Evolutionary conservation across 92 coral and sea anemone genomes (phyloP), one percentile per base, ranked within the genome.

Genomic region (Phenganax subtilis): DNA sequence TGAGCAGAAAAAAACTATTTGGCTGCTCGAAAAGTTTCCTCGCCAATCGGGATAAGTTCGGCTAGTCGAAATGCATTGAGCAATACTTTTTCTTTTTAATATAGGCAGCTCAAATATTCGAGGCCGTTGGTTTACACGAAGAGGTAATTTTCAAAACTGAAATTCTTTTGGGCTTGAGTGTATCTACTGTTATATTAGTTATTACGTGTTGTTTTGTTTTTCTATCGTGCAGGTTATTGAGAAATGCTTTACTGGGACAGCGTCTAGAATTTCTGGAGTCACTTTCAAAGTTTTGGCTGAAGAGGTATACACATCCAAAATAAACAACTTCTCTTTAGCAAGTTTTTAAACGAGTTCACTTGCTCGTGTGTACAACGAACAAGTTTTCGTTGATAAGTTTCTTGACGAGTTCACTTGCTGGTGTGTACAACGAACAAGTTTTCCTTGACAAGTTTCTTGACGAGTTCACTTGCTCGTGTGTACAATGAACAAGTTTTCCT

Each of bases 21-120:
- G 47, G 47, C 47, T 37, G 47, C 3, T 37, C 47, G 47, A 37
- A 37, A 37, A 37, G 47, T 37, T 37, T 37, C 47, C 5, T 37
- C 47, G 47, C 47, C 5, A 37, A 37, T 37, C 47, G 47, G 47
- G 47, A 37, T 37, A 37, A 37, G 3, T 37, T 2, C 5, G 47
- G 47, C 47, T 28, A 2, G 25, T 11, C 71, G 11, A 65, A 11
- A 65, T 17, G 11, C 6, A 6, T 70, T 25, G 47, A 70, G 29
- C 15, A 25, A 1, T 28, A 25, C 75, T 54, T 10, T 65, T 57
- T 4, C 75, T 30, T 30, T 11, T 56, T 71, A 51, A 57, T 61
- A 30, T 81, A 93, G 98, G 98, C 94, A 59, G 98, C 98, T 10
- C 98, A 93, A 78, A 90, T 92, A 85, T 93, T 93, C 83, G 98